Evolutionary conservation across 2,888 invertebrate species (phyloP).

Genomic region (Cantharis rufa): DNA sequence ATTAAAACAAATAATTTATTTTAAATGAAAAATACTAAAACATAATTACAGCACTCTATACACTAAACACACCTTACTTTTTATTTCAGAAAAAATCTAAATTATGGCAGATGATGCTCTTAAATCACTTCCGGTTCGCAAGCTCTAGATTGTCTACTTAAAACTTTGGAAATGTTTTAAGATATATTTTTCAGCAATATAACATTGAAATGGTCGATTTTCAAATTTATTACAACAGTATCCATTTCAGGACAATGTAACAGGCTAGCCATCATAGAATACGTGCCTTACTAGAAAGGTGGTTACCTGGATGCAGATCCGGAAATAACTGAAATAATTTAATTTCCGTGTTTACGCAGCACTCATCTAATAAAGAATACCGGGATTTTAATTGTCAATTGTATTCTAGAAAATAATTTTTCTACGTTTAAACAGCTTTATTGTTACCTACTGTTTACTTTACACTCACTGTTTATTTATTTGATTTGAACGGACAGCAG

Average conservation of each 20-base stretch:
- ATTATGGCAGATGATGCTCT: too few species aligned
- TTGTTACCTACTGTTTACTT: neutral
- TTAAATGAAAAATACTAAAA: too few species aligned
- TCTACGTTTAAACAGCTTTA: neutral
- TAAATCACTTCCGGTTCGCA: too few species aligned
- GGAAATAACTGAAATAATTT: neutral
- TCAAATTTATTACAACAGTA: neutral
- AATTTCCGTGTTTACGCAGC: neutral
- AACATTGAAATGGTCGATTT: neutral
- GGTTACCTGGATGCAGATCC: neutral
- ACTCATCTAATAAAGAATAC: neutral
- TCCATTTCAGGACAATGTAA: neutral
- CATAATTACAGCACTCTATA: too few species aligned
- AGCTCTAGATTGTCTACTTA: too few species aligned
- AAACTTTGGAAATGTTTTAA: too few species aligned
- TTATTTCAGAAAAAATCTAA: too few species aligned
- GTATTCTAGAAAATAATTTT: neutral
- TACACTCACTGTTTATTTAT: neutral
- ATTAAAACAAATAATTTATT: too few species aligned
- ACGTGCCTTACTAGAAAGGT: neutral
- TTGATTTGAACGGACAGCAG: neutral
- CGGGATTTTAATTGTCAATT: neutral
- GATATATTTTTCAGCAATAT: too few species aligned
- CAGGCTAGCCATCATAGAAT: too few species aligned
- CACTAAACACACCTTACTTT: too few species aligned